Base-by-base conservation (phyloP, 2,113 vertebrate species). In the Cheilinus undulatus region DNA sequence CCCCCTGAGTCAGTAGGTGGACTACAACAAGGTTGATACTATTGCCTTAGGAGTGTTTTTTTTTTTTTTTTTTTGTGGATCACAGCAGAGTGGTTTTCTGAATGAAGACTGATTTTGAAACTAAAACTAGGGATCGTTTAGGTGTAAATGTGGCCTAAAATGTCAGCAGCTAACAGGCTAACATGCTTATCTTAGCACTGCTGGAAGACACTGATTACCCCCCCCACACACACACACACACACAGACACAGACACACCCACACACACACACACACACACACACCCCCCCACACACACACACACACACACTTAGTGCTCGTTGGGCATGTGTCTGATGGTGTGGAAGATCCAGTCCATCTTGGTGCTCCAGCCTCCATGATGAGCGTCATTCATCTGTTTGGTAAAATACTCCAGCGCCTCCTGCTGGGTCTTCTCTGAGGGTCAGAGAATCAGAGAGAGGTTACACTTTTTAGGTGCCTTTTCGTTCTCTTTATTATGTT, bases 271-370 rank as follows among this genome's bases (percentile, higher is more conserved):
- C 14, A 20, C 27, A 27, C 52, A 54, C 19, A 22, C n/a, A 34
- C 30, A 72, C 52, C 24, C 23, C 56, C 28, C 32, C 14, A 32
- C 32, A 36, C 52, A 54, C 19, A 34, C 30, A 34, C 30, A 72
- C 52, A 28, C 23, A 57, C 28, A 54, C 7, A 20, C 10, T 84
- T 59, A 85, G 78, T 88, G 90, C 19, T 93, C 91, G 3, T 90
- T 92, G 68, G 92, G 92, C 92, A 94, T 93, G 86, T 95, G 93
- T 49, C 92, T 78, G 74, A 94, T 93, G 57, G 93, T 94, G 88
- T 94, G 93, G 76, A 94, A 94, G 78, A 94, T 95, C 94, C 93
- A 95, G 90, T 94, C 94, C 93, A 93, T 94, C 88, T 94, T 94
- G 42, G 94, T 94, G 84, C 93, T 95, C 94, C 94, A 95, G 17